These are phyloP conservation scores for Enteromius radiatus DNA, from an alignment of 2,797 vertebrate genomes.

Conservation along the genomic window DNA sequence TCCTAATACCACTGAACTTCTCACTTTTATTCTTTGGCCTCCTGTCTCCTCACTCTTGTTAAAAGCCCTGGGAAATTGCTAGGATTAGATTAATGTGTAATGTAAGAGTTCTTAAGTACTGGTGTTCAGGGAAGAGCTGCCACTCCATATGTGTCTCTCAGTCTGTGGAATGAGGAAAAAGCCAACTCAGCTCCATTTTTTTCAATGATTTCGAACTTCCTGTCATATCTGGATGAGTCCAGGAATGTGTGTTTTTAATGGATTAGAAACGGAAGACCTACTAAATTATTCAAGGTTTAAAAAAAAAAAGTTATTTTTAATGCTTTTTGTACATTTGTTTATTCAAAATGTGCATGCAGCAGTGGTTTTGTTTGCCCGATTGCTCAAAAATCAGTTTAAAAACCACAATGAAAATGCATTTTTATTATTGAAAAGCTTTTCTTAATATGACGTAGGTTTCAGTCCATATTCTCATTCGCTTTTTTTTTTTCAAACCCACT, in stretches of 20 bases:
- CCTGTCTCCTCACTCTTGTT: constrained; percentile 65
- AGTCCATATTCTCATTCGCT: constrained; percentile 37
- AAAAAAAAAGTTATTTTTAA: not conserved
- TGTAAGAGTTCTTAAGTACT: constrained; percentile 72
- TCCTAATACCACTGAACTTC: constrained; percentile 48
- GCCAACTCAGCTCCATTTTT: constrained; percentile 42
- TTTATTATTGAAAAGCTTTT: constrained; percentile 69
- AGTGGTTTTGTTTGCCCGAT: not conserved
- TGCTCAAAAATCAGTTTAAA: constrained; percentile 59
- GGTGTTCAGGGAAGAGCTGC: constrained; percentile 69
- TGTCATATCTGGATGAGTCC: constrained; percentile 8
- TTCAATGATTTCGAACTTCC: constrained; percentile 33
- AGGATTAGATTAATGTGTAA: constrained; percentile 78
- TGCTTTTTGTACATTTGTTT: not conserved
- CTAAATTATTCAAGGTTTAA: constrained; percentile 1
- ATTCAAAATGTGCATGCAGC: not conserved
- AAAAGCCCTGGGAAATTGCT: constrained; percentile 73
- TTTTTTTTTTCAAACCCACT: constrained; percentile 32
- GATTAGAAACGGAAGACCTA: constrained; percentile 14
- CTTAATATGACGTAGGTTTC: constrained; percentile 66
- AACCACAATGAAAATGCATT: constrained; percentile 56
- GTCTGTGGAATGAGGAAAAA: constrained; percentile 45
- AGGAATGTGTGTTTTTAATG: constrained; percentile 15
- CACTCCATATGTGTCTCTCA: constrained; percentile 62
- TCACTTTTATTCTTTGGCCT: constrained; percentile 56